Percentiles rank a stretch among this genome's conserved stretches.
Evolutionary conservation across 2,797 vertebrate genomes (phyloP).

Genomic region (Gymnothorax reevesii): DNA sequence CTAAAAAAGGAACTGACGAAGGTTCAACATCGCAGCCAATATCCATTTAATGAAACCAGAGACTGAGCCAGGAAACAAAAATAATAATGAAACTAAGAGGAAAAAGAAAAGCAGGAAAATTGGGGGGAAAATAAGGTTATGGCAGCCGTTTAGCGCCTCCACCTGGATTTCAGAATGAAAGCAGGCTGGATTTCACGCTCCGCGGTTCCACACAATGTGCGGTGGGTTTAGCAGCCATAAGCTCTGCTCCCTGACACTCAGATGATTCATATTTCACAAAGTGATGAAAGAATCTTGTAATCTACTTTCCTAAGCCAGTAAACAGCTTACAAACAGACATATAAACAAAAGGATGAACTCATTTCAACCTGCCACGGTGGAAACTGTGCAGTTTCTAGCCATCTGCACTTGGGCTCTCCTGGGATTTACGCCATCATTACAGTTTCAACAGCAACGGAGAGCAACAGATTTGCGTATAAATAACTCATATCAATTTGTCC

Average conservation of each 20-base stretch:
- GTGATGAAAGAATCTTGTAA: background rate
- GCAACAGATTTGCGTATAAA: background rate
- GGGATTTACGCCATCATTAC: background rate
- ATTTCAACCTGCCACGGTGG: background rate
- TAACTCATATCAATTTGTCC: background rate
- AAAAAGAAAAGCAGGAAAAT: background rate
- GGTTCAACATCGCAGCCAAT: background rate
- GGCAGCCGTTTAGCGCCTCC: background rate
- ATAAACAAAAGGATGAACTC: background rate
- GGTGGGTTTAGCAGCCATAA: background rate
- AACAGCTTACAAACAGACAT: slow-evolving; percentile 13
- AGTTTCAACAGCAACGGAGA: background rate
- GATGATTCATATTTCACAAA: slow-evolving; percentile 7
- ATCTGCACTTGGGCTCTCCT: background rate
- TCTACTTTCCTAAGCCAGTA: slow-evolving; percentile 4
- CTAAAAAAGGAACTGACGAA: background rate
- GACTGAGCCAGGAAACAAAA: background rate
- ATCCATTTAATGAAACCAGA: background rate
- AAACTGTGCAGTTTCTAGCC: background rate
- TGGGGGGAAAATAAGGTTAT: background rate
- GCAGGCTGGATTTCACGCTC: slow-evolving; percentile 1
- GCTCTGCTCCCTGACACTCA: slow-evolving; percentile 6
- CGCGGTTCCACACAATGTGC: background rate
- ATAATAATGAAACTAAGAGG: background rate
- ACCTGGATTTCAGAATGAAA: background rate